Conservation (phyloP, 2,113 vertebrate species). For the Sceloporus tristichus region DNA sequence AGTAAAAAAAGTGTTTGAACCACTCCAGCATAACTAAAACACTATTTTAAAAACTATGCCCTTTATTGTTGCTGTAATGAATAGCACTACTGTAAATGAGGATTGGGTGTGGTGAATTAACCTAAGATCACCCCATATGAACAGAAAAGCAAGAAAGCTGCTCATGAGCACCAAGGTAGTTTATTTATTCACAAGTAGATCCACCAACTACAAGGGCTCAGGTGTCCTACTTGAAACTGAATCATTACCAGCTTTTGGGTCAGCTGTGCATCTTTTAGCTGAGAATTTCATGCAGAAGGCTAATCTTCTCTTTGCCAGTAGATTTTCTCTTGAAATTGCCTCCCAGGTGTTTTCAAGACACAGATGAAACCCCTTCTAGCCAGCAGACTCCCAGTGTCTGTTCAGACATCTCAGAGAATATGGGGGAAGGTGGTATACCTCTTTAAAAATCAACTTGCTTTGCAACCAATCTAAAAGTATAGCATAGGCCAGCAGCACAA, state of each 20-base stretch:
- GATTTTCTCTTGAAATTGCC: not conserved
- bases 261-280: not conserved
- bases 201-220: not conserved
- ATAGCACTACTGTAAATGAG: too few relatives aligned
- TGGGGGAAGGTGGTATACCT: not conserved
- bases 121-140: not conserved
- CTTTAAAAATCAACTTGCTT: not conserved
- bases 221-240: not conserved
- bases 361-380: not conserved
- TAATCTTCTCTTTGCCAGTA: not conserved
- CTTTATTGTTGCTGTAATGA: not conserved
- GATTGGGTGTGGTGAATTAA: too few relatives aligned
- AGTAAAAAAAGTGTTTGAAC: not conserved
- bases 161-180: not conserved
- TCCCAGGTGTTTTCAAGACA: not conserved
- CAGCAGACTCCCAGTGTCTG: not conserved
- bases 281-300: not conserved
- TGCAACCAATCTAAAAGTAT: not conserved
- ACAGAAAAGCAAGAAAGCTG: not conserved
- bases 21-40: too few relatives aligned
- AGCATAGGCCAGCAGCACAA: not conserved
- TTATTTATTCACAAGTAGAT: not conserved
- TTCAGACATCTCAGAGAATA: not conserved
- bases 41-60: not conserved
- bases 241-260: not conserved